Evolutionary conservation across 1,140 invertebrate species (phyloP).

Genomic region (Argopecten irradians): DNA sequence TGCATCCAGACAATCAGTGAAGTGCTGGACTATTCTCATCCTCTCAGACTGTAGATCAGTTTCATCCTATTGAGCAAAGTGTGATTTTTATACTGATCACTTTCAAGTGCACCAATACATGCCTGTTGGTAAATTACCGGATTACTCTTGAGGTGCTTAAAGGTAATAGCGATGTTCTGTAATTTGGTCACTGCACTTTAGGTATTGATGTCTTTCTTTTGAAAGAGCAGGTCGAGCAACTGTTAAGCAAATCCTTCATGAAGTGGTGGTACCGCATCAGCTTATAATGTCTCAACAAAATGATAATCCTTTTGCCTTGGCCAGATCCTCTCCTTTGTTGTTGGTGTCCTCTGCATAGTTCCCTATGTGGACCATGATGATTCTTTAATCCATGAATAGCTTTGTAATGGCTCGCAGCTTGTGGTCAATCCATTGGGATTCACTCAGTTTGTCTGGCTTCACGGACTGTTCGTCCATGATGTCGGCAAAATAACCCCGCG

Average conservation of each 20-base stretch:
- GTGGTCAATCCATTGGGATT: constrained; percentile 44
- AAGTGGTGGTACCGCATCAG: constrained; percentile 38
- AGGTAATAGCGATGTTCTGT: constrained; percentile 24
- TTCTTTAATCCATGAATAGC: constrained; percentile 36
- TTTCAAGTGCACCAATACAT: constrained; percentile 30
- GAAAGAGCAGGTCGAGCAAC: constrained; percentile 45
- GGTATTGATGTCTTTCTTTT: constrained; percentile 45
- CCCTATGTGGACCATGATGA: constrained; percentile 38
- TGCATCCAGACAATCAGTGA: constrained; percentile 26
- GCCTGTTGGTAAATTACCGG: background rate
- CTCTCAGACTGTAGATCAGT: background rate
- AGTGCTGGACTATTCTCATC: background rate
- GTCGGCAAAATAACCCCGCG: constrained; percentile 41
- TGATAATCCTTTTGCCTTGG: constrained; percentile 42
- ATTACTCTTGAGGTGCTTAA: constrained; percentile 33
- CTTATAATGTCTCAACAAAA: constrained; percentile 39
- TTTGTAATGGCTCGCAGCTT: constrained; percentile 40
- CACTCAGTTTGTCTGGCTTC: constrained; percentile 43
- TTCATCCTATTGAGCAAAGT: constrained; percentile 26
- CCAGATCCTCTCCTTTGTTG: constrained; percentile 35
- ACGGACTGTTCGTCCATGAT: constrained; percentile 40
- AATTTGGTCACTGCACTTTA: constrained; percentile 41
- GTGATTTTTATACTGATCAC: constrained; percentile 6
- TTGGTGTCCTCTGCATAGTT: constrained; percentile 45
- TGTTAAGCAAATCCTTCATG: constrained; percentile 42